Evolutionary conservation across 2,797 vertebrate species (phyloP), one percentile per base, ranked within the genome.

Genomic region (Iguana delicatissima): DNA sequence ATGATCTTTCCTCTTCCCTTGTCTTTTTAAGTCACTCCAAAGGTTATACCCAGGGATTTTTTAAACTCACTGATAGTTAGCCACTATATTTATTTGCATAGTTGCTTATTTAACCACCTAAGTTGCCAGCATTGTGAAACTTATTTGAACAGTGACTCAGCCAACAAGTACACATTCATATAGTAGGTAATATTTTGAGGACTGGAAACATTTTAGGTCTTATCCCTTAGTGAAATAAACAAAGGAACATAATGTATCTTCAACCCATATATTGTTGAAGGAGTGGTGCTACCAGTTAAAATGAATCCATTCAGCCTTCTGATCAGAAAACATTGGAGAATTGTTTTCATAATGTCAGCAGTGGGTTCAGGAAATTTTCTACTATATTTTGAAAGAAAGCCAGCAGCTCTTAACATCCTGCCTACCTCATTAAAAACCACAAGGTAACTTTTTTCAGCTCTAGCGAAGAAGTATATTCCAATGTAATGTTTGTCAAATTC

Each of bases 341-440:
- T 89, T 91, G 1, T 50, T 80, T 93, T 92, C 77, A 86, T 62
- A 20, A 91, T 18, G 83, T 18, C 72, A 55, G 57, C 20, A 91
- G 62, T n/a, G 86, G 64, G 73, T 84, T 72, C 6, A 59, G 57
- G 32, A 81, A 4, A 91, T 86, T 73, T 86, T 73, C 69, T 82
- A 89, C 13, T 81, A 55, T 52, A 22, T 16, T n/a, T 81, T 76
- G 55, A 84, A n/a, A 84, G 50, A 52, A 55, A 32, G 46, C 74
- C 52, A 85, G 77, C 52, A 81, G 38, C 35, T 80, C 42, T 62
- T 87, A 87, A 80, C 59, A 64, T 92, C 52, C 74, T 62, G 0
- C 77, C 94, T 88, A 83, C 57, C 92, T 55, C 3, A 80, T 85
- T 90, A 85, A 85, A 88, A 79, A 59, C 16, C 67, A 74, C 84